Conservation (phyloP, 2,888 invertebrate species). For the Galerucella nymphaeae region DNA sequence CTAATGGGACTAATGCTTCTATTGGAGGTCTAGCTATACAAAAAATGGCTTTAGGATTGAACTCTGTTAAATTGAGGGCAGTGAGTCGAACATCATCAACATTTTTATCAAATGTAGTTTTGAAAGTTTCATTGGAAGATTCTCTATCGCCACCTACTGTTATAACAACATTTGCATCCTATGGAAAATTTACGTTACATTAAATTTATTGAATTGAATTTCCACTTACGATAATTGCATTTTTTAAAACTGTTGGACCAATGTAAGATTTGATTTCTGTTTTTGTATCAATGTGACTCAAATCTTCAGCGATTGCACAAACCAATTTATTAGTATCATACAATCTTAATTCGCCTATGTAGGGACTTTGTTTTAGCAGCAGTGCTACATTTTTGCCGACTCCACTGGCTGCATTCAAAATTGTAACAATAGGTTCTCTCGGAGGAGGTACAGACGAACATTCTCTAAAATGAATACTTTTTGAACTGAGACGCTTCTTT, state of each 20-base stretch:
- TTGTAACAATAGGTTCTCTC: constrained; percentile 45
- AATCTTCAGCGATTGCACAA: constrained; percentile 56
- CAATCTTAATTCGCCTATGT: constrained; percentile 58
- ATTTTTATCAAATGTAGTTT: constrained; percentile 58
- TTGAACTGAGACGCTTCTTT: neutral
- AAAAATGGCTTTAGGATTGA: constrained; percentile 59
- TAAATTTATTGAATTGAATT: neutral
- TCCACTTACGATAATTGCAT: constrained; percentile 55
- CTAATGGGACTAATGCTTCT: constrained; percentile 61
- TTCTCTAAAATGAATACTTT: constrained; percentile 12
- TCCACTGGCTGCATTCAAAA: constrained; percentile 47
- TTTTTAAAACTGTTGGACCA: constrained; percentile 55
- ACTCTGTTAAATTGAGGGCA: constrained; percentile 59
- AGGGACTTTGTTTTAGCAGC: constrained; percentile 57
- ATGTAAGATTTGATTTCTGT: constrained; percentile 55
- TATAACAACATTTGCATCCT: constrained; percentile 59
- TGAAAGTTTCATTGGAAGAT: constrained; percentile 49
- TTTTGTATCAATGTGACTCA: constrained; percentile 60
- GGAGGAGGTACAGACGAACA: constrained; percentile 10
- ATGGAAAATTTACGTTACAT: constrained; percentile 37
- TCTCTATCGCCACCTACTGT: constrained; percentile 58
- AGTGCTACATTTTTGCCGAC: constrained; percentile 54
- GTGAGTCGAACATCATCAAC: constrained; percentile 57
- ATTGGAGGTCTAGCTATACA: constrained; percentile 61
- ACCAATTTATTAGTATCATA: constrained; percentile 54